Evolutionary conservation across 2,113 vertebrate species (phyloP).

Genomic region (Prionailurus bengalensis): DNA sequence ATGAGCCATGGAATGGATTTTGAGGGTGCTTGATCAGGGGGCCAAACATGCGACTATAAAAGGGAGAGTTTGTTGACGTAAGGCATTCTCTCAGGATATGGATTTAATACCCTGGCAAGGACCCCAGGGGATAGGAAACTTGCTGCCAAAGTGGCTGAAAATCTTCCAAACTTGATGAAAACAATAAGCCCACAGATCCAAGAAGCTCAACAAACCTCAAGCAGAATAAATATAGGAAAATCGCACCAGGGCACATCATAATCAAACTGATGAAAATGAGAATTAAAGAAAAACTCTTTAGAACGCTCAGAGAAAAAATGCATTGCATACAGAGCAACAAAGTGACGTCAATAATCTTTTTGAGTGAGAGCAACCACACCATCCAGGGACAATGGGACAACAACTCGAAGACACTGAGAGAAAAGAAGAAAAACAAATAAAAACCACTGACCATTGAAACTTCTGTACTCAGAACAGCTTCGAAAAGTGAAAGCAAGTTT

Average conservation of each 20-base stretch:
- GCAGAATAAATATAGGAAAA: background rate
- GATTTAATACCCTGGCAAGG: background rate
- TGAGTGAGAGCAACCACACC: background rate
- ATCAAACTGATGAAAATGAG: background rate
- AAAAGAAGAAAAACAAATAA: no score
- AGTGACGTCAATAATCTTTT: background rate
- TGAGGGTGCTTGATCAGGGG: background rate
- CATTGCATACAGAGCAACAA: no score
- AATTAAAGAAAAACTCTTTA: background rate
- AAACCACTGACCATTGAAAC: fast-evolving
- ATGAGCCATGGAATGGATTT: background rate
- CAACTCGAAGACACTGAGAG: background rate
- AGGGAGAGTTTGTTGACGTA: no score
- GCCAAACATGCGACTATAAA: background rate
- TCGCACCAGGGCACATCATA: background rate
- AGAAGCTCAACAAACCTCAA: background rate
- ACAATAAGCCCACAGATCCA: background rate
- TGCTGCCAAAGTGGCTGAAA: background rate
- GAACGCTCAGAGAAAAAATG: background rate
- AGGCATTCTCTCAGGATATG: background rate
- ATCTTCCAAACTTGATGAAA: background rate
- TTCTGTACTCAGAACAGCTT: background rate
- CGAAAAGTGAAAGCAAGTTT: background rate
- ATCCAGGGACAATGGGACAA: no score
- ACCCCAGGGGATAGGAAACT: background rate